Evolutionary conservation across 2,888 invertebrate species (phyloP).

Genomic region (Drosophila monieri): DNA sequence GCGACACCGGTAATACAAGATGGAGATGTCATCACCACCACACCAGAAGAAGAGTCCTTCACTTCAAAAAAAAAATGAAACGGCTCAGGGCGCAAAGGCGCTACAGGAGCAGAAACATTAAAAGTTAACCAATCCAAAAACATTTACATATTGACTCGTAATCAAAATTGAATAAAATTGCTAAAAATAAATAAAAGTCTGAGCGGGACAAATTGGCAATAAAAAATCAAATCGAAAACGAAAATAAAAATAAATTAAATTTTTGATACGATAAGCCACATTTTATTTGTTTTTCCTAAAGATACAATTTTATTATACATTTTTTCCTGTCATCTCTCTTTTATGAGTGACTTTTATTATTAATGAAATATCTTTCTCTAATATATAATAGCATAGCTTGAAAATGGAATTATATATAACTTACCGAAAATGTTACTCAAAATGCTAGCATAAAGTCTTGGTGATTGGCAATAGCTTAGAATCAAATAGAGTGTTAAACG

Average conservation of each 20-base stretch:
- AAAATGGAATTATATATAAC: neutral
- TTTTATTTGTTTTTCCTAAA: neutral
- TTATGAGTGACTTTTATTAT: neutral
- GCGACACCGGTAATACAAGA: constrained; percentile 48
- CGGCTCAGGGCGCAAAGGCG: neutral
- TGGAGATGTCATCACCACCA: constrained; percentile 22
- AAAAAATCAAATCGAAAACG: constrained; percentile 13
- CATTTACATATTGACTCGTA: constrained; percentile 61
- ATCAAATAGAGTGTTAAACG: too few relatives aligned
- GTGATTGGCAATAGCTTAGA: too few relatives aligned
- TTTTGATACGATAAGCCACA: neutral
- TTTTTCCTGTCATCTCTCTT: constrained; percentile 18
- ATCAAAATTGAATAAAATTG: constrained; percentile 48
- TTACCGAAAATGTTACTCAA: too few relatives aligned
- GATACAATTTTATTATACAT: neutral
- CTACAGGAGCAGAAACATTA: constrained; percentile 9
- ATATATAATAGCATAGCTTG: neutral
- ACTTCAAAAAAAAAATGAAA: constrained; percentile 64
- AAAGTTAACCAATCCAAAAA: constrained; percentile 38
- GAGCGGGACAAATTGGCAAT: constrained; percentile 38
- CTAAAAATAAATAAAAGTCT: constrained; percentile 49
- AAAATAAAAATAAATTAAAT: neutral
- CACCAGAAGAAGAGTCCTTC: constrained; percentile 38
- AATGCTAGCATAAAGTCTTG: too few relatives aligned
- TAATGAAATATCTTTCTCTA: neutral